Base-by-base conservation (phyloP, 2,888 invertebrate genomes). In the Agrochola litura region DNA sequence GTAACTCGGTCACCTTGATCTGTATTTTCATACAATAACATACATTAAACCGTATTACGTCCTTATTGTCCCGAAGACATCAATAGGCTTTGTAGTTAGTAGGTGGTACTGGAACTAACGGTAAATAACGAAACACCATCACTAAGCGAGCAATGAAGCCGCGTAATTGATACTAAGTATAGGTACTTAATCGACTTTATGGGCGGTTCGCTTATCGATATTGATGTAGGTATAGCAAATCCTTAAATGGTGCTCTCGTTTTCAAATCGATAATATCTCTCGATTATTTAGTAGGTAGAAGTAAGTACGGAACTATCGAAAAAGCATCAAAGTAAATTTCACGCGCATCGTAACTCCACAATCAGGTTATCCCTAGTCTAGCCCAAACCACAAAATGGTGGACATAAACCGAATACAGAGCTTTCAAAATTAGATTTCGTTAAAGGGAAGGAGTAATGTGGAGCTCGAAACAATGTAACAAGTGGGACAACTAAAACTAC, bases 341-440 rank as follows among this genome's bases (percentile, higher is more conserved):
- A 52, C 30, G 30, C 49, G 14, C 49, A 70, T 61, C 43, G n/a
- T 71, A 70, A 79, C 52, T 69, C 14, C n/a, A 54, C 52, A 70
- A 71, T 63, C 72, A 71, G 12, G 46, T 43, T 79, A 68, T 43
- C 37, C 37, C 54, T 22, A 61, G 54, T 41, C 61, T 71, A 61
- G 22, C 12, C 25, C 46, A 79, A 77, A 77, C 52, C 46, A 79
- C 60, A 54, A 61, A 79, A 58, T 61, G 22, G 60, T 12, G 12
- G 30, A n/a, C 25, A 16, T 69, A 46, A 43, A 52, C 25, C 5
- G 54, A 79, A 61, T 30, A 41, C 79, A 68, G 67, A 30, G 68
- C 41, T 76, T 56, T 74, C 73, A n/a, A 67, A 67, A 76, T 76
- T 49, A 58, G 58, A 78, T 78, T 67, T 58, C 46, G n/a, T n/a